These are phyloP conservation scores for Malurus cyaneus DNA, from an alignment of 2,113 vertebrate species.

Conservation along the genomic window DNA sequence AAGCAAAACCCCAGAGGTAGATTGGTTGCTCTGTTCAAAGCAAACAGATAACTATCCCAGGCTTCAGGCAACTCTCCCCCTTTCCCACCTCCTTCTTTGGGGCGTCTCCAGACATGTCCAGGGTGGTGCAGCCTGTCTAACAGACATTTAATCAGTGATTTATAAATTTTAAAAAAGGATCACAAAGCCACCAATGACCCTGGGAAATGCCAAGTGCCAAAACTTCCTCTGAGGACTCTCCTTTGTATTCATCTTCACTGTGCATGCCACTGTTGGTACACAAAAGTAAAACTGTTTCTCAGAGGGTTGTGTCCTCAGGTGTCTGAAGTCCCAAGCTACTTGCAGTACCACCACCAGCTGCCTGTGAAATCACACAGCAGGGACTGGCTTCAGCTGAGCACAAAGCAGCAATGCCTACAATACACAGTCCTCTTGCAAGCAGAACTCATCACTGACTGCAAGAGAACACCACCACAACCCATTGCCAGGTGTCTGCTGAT, in stretches of 20 bases:
- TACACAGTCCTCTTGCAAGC: not conserved
- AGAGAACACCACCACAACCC: rapidly evolving
- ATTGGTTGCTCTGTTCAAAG: constrained; percentile 55
- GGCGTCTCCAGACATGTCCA: constrained; percentile 58
- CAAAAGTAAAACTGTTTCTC: not conserved
- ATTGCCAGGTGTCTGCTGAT: rapidly evolving
- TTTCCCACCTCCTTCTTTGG: constrained; percentile 44
- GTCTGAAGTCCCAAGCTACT: not conserved
- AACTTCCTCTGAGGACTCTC: not conserved
- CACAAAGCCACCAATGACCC: not conserved
- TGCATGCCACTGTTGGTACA: not conserved
- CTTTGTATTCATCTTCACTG: not conserved
- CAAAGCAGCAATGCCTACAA: not conserved
- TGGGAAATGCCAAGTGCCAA: not conserved
- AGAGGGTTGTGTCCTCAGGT: not conserved
- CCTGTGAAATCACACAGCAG: not conserved
- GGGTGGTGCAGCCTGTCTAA: constrained; percentile 40
- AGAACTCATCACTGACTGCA: rapidly evolving
- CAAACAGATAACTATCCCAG: constrained; percentile 59
- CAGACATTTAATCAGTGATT: not conserved
- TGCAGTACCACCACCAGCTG: not conserved
- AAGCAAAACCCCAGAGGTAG: constrained; percentile 51
- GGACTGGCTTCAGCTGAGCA: not conserved
- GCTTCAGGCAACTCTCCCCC: constrained; percentile 35
- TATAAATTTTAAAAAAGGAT: not conserved